Evolutionary conservation across 2,888 invertebrate genomes (phyloP).

Genomic region (Drosophila picticornis): DNA sequence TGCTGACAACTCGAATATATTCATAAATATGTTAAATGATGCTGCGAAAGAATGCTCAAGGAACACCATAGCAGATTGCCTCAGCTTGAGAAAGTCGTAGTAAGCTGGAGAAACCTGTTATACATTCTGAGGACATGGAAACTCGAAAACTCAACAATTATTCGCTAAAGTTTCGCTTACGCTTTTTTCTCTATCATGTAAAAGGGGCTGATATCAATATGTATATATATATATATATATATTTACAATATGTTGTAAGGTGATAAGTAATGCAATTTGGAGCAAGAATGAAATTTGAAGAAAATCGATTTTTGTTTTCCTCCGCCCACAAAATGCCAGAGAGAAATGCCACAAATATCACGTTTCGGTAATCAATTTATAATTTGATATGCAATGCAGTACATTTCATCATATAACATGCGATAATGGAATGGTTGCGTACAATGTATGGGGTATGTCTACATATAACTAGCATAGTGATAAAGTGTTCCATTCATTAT

Average conservation of each 20-base stretch:
- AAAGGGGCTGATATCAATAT: background rate
- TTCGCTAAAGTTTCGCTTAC: background rate
- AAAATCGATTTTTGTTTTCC: background rate
- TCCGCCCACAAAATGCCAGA: background rate
- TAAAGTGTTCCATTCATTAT: background rate
- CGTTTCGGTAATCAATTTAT: background rate
- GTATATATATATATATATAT: background rate
- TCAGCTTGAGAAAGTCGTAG: background rate
- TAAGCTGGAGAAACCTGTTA: background rate
- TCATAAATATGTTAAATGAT: background rate
- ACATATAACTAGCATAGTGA: background rate
- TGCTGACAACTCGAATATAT: background rate
- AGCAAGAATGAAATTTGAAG: background rate
- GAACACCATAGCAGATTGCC: background rate
- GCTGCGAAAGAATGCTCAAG: background rate
- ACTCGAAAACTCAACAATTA: background rate
- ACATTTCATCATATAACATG: background rate
- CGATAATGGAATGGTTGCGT: background rate
- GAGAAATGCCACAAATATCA: background rate
- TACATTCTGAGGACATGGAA: background rate
- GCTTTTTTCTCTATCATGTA: background rate
- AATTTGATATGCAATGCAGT: background rate
- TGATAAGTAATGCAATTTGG: background rate
- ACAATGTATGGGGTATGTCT: background rate
- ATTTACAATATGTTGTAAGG: background rate